Percentiles rank a stretch among this genome's conserved stretches.
Conservation (phyloP, 2,797 vertebrate genomes). For the Lacerta agilis region DNA sequence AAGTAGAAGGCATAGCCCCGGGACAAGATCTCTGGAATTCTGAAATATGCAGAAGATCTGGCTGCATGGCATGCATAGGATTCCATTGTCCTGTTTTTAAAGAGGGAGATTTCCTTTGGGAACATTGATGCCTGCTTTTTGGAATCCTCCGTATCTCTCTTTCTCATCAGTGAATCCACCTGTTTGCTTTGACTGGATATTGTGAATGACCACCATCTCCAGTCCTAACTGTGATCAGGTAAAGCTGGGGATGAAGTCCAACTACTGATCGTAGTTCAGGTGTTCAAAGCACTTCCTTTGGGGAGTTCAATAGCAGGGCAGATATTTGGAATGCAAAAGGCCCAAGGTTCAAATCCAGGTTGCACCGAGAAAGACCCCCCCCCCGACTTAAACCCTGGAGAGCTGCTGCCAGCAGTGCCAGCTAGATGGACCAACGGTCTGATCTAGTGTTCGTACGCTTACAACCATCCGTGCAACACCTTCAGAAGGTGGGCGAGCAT, state of each 20-base stretch:
- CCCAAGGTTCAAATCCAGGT: no score
- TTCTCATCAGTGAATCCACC: background rate
- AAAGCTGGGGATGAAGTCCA: background rate
- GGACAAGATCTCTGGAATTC: no score
- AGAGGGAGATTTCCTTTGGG: background rate
- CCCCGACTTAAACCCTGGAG: no score
- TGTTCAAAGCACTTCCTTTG: background rate
- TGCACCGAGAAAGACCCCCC: no score
- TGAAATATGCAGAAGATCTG: background rate
- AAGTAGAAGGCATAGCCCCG: background rate
- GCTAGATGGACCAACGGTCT: no score
- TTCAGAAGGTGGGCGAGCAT: background rate
- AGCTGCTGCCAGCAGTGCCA: no score
- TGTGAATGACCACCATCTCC: background rate
- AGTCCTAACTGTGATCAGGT: background rate
- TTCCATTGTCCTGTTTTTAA: background rate
- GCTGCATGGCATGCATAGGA: background rate
- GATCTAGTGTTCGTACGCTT: no score
- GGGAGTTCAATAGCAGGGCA: no score
- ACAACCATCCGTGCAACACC: no score
- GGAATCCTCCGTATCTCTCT: background rate
- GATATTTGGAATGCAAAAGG: no score
- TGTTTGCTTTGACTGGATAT: background rate
- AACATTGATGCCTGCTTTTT: no score
- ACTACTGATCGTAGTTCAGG: background rate